Evolutionary conservation across 2,113 vertebrate genomes (phyloP).

Genomic region (Rhodinocichla rosea): DNA sequence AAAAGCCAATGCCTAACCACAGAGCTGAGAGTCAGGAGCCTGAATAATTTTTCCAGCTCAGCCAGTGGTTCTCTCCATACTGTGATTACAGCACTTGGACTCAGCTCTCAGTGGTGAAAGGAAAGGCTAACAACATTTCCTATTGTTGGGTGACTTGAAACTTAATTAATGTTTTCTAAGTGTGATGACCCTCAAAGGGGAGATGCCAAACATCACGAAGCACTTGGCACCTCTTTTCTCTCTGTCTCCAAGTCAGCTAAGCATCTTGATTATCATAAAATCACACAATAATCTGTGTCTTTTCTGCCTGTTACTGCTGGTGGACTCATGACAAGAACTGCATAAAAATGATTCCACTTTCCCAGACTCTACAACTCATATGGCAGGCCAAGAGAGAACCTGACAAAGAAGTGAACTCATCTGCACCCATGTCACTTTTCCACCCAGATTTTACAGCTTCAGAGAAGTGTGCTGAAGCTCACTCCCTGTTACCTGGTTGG

Average conservation of each 20-base stretch:
- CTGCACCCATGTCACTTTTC: not conserved
- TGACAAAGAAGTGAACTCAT: slow-evolving; percentile 21
- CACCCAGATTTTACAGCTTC: not conserved
- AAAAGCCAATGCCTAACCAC: not conserved
- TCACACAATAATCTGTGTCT: slow-evolving; percentile 38
- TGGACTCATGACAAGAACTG: not conserved
- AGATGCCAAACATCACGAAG: slow-evolving; percentile 47
- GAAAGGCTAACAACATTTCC: slow-evolving; percentile 7
- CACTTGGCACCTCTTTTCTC: not conserved
- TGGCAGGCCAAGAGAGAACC: not conserved
- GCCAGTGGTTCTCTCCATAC: not conserved
- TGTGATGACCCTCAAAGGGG: slow-evolving; percentile 24
- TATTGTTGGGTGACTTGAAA: slow-evolving; percentile 16
- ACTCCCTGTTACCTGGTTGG: slow-evolving; percentile 33
- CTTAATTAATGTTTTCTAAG: slow-evolving; percentile 49
- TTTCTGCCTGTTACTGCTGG: slow-evolving; percentile 6
- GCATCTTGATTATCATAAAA: not conserved
- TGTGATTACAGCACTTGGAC: not conserved
- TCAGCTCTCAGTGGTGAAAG: slow-evolving; percentile 8
- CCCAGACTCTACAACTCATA: not conserved
- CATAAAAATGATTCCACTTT: not conserved
- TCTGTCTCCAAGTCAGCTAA: slow-evolving; percentile 4
- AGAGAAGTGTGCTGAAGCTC: not conserved
- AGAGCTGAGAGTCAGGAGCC: not conserved
- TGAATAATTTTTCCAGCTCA: not conserved